These are phyloP conservation scores for Sakesphorus luctuosus DNA, from an alignment of 2,113 vertebrate genomes.

Conservation along the genomic window DNA sequence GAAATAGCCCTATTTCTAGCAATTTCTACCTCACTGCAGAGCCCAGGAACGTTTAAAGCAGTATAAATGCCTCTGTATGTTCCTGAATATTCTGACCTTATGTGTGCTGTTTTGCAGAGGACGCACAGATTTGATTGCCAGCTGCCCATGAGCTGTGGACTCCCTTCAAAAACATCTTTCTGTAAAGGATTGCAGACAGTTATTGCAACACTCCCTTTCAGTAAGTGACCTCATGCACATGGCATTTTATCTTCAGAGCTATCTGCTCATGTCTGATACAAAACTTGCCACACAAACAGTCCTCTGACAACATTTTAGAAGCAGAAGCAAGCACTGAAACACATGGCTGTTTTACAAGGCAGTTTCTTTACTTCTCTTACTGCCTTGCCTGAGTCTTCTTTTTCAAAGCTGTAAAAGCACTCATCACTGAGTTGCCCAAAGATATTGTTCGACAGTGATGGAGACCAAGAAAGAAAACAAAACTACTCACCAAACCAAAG, in stretches of 20 bases:
- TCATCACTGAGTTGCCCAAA: not conserved
- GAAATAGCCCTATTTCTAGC: not conserved
- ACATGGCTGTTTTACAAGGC: slow-evolving; percentile 21
- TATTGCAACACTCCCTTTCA: not conserved
- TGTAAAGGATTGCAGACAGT: not conserved
- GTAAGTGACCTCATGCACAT: not conserved
- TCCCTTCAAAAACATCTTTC: not conserved
- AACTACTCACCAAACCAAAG: not conserved
- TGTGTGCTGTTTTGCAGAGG: not conserved
- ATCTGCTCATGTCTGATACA: not conserved
- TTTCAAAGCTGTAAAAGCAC: not conserved
- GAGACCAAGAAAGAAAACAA: not conserved
- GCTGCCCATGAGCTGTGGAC: not conserved
- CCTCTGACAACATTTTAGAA: slow-evolving; percentile 37
- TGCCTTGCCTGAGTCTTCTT: not conserved
- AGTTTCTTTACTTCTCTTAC: slow-evolving; percentile 9
- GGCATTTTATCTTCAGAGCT: slow-evolving; percentile 8
- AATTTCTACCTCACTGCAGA: not conserved
- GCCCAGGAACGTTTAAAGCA: not conserved
- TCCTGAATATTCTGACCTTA: not conserved
- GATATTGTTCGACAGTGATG: not conserved
- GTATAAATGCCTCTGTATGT: not conserved
- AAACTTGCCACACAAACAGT: slow-evolving; percentile 7
- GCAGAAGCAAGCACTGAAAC: slow-evolving; percentile 30
- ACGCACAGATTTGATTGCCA: not conserved